phyloP scores from a whole-genome alignment of 2,113 vertebrate species.

The Syngnathus scovelli region DNA sequence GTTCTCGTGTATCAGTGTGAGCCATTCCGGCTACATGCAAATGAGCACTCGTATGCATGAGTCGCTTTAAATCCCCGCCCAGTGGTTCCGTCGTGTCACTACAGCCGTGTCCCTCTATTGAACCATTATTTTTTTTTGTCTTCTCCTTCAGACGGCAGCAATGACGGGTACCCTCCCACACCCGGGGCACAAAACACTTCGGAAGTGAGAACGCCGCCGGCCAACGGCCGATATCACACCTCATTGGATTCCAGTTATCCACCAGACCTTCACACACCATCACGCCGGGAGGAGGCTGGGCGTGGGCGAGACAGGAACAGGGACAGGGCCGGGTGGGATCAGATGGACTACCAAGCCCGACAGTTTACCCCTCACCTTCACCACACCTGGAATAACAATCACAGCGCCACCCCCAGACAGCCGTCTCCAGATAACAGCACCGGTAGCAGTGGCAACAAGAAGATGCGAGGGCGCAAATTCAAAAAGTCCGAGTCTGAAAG shows the following conservation, averaged over 20 bases:
- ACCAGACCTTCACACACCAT: conserved; percentile 94
- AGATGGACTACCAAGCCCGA: conserved; percentile 79
- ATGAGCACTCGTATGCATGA: conserved; percentile 50
- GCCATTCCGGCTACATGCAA: conserved; percentile 8
- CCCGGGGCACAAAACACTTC: conserved; percentile 91
- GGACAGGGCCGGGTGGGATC: conserved; percentile 68
- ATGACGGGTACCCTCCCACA: conserved; percentile 90
- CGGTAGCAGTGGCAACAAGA: conserved; percentile 59
- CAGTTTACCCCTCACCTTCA: conserved; percentile 75
- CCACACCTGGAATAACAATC: conserved; percentile 84
- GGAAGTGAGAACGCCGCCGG: conserved; percentile 85
- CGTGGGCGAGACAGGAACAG: conserved; percentile 75
- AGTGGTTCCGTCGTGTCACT: conserved; percentile 36
- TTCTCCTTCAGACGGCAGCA: conserved; percentile 86
- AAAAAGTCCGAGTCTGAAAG: conserved; percentile 77
- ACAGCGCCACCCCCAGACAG: conserved; percentile 74
- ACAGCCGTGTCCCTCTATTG: conserved; percentile 1
- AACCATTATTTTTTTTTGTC: conserved; percentile 5
- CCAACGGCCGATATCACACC: conserved; percentile 80
- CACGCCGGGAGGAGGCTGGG: conserved; percentile 81
- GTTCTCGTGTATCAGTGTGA: conserved; percentile 13
- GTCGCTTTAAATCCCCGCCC: conserved; percentile 45
- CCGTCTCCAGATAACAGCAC: conserved; percentile 73
- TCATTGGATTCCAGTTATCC: conserved; percentile 92
- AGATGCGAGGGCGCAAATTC: conserved; percentile 64